Evolutionary conservation across 2,113 vertebrate genomes (phyloP), one percentile per base, ranked within the genome.

Genomic region (Tringa solitaria): DNA sequence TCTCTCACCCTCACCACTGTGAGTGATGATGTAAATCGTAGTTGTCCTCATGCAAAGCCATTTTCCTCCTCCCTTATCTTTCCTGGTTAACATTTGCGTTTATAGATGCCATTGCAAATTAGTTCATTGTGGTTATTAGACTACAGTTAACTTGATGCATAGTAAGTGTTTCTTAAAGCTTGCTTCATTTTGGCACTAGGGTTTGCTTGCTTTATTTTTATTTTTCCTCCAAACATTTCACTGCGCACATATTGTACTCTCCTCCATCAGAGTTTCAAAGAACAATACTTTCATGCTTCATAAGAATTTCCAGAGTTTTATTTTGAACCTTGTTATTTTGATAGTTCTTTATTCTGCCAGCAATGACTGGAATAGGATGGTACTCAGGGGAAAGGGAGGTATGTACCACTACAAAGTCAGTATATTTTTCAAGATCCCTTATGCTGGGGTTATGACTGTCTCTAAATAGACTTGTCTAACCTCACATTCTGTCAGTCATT

Each of bases 301-400:
- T 35, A 89, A 95, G 51, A 92, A 60, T 59, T 92, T 59, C 30
- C 56, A 4, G 13, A 73, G 60, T 57, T 92, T 94, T 90, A 54
- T 95, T 94, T 87, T 83, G 63, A 93, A 88, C 39, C 30, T 90
- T 79, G n/a, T 70, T 90, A 60, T 90, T 92, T 86, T 86, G 86
- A 50, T 77, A n/a, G 70, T 26, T 69, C 87, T 94, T 93, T 94
- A 64, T 88, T 88, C 67, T 95, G 79, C 83, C 88, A 80, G 67
- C 75, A 90, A 8, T 53, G 37, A 84, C 76, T 95, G 56, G 30
- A 90, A 81, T 30, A 74, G 46, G 69, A 67, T 3, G 4, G 24
- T 37, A 45, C 63, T 67, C 90, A 28, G 54, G 63, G 90, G 79
- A 95, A 65, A 89, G 27, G 60, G 68, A 67, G 24, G 13, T 65